These are phyloP conservation scores for Leptodirus hochenwartii DNA, from an alignment of 2,888 invertebrate species.

Conservation along the genomic window DNA sequence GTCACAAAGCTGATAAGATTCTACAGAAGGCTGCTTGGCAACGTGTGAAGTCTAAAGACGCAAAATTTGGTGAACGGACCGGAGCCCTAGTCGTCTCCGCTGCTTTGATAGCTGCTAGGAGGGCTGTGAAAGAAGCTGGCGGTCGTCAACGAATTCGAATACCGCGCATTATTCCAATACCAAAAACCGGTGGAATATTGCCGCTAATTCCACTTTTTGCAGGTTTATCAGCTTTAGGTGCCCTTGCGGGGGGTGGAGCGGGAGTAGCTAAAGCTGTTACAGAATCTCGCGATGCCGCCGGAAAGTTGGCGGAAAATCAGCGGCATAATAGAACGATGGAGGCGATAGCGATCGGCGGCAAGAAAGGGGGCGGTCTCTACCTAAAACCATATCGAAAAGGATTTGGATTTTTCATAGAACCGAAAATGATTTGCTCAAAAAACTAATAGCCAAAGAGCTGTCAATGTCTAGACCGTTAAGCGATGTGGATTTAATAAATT, in stretches of 20 bases:
- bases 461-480: constrained; percentile 17
- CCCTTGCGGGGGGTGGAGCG: constrained; percentile 21
- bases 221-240: constrained; percentile 19
- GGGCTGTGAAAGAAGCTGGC: constrained; percentile 4
- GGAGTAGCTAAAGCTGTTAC: constrained; percentile 21
- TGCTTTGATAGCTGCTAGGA: constrained; percentile 15
- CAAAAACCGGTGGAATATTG: constrained; percentile 20
- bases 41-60: constrained; percentile 16
- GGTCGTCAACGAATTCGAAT: constrained; percentile 12
- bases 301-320: constrained; percentile 17
- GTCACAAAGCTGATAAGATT: constrained; percentile 20
- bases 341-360: constrained; percentile 17
- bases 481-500: constrained; percentile 17
- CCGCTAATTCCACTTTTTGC: constrained; percentile 21
- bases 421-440: constrained; percentile 9
- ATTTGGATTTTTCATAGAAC: constrained; percentile 10
- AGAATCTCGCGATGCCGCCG: constrained; percentile 18
- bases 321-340: constrained; percentile 23
- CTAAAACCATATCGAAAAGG: constrained; percentile 17
- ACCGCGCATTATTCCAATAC: constrained; percentile 16
- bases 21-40: constrained; percentile 19
- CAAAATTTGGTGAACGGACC: constrained; percentile 18
- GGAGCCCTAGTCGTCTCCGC: constrained; percentile 17
- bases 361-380: constrained; percentile 18
- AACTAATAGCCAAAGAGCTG: constrained; percentile 10